Percentiles rank a stretch among this genome's conserved stretches.
phyloP scores from a whole-genome alignment of 1,140 invertebrate genomes.

The Cotesia typhae region DNA sequence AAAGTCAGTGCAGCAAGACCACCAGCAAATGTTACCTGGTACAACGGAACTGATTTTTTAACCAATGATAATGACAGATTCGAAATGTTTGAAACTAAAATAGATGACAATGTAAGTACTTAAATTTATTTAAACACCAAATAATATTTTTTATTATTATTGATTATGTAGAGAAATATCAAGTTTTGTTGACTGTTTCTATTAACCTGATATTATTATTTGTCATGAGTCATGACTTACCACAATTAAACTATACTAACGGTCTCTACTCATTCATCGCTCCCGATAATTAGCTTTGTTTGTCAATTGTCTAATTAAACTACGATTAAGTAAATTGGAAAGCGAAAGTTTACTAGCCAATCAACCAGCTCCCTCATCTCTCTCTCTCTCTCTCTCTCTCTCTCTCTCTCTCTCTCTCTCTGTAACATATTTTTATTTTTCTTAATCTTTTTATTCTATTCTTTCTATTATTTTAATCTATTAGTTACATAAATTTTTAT shows the following conservation, averaged over 20 bases:
- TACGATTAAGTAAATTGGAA: constrained; percentile 37
- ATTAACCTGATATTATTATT: constrained; percentile 2
- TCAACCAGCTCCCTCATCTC: neutral
- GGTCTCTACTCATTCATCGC: constrained; percentile 12
- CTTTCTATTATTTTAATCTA: neutral
- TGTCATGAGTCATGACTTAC: constrained; percentile 5
- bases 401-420: constrained; percentile 5
- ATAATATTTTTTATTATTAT: constrained; percentile 2
- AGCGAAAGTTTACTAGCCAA: constrained; percentile 27
- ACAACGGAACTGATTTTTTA: constrained; percentile 76
- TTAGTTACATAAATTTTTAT: neutral
- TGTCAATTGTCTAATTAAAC: constrained; percentile 58
- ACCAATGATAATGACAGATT: constrained; percentile 60
- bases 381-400: neutral
- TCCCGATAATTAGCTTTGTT: constrained; percentile 59
- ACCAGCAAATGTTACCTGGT: constrained; percentile 84
- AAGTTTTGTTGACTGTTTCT: constrained; percentile 1
- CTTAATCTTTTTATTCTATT: neutral
- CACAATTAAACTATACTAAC: neutral
- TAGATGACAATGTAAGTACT: constrained; percentile 59
- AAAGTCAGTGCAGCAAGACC: constrained; percentile 80
- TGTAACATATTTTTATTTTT: neutral
- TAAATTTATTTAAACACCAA: neutral
- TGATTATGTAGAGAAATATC: neutral
- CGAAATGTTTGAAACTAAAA: constrained; percentile 58